phyloP scores from a whole-genome alignment of 1,140 invertebrate genomes.

The Macrobrachium rosenbergii region DNA sequence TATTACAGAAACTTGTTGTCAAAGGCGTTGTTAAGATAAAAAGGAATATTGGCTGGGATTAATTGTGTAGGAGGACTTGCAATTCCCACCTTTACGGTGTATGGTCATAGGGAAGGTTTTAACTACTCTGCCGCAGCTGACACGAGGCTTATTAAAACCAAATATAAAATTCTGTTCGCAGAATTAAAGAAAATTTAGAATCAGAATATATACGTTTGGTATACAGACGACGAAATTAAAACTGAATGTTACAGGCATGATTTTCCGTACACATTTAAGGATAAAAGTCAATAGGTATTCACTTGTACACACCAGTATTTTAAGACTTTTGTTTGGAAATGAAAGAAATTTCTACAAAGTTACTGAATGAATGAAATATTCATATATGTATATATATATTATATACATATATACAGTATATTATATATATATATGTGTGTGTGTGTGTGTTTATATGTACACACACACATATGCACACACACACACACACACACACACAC shows the following conservation, averaged over 20 bases:
- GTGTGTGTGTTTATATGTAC: too few species aligned
- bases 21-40: conserved; percentile 53
- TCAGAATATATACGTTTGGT: conserved; percentile 29
- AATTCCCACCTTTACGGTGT: conserved; percentile 1
- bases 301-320: too few species aligned
- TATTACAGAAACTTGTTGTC: conserved; percentile 52
- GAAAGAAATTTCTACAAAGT: too few species aligned
- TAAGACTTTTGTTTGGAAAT: too few species aligned
- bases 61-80: conserved; percentile 38
- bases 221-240: conserved; percentile 45
- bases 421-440: neutral
- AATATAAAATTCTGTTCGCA: conserved; percentile 23
- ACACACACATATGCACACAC: too few species aligned
- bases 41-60: conserved; percentile 49
- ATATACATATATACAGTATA: neutral
- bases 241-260: neutral
- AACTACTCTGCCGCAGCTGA: neutral
- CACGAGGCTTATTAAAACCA: conserved; percentile 33
- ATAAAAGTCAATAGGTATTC: neutral
- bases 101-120: conserved; percentile 4
- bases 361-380: neutral
- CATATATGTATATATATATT: neutral
- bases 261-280: conserved; percentile 6
- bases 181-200: conserved; percentile 36
- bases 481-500: too few species aligned